A percentile compares a stretch with the other conserved stretches of the same genome.
These are phyloP conservation scores for Pangasius larnaudii DNA, from an alignment of 2,797 vertebrate genomes.

Conservation along the genomic window DNA sequence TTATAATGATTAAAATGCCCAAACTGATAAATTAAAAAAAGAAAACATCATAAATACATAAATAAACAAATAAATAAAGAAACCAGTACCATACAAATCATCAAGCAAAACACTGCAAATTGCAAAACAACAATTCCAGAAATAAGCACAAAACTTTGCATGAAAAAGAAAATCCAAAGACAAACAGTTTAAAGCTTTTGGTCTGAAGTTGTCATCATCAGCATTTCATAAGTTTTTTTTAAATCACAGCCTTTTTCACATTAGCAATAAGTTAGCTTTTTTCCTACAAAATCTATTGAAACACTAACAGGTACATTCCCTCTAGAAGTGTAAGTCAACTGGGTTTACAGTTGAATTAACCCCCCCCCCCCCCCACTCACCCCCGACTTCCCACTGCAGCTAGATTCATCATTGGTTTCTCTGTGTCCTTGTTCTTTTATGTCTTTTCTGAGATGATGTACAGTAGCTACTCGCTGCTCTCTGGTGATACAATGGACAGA, in stretches of 20 bases:
- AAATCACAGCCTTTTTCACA: conserved; percentile 70
- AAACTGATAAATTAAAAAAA: conserved; percentile 70
- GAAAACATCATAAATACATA: conserved; percentile 68
- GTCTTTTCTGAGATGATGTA: conserved; percentile 21
- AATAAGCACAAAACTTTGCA: conserved; percentile 77
- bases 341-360: conserved; percentile 55
- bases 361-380: conserved; percentile 14
- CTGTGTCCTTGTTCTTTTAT: conserved; percentile 33
- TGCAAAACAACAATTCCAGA: conserved; percentile 47
- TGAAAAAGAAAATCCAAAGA: conserved; percentile 73
- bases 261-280: conserved; percentile 73
- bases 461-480: conserved; percentile 39
- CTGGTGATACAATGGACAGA: conserved; percentile 47
- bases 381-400: conserved; percentile 5
- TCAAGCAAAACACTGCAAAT: conserved; percentile 42
- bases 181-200: conserved; percentile 84
- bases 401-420: conserved; percentile 56
- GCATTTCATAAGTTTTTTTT: conserved; percentile 67
- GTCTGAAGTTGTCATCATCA: conserved; percentile 74
- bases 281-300: conserved; percentile 76
- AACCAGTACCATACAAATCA: conserved; percentile 72
- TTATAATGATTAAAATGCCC: conserved; percentile 66
- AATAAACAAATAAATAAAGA: conserved; percentile 79
- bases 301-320: conserved; percentile 79
- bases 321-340: conserved; percentile 68